A percentile compares a stretch with the other conserved stretches of the same genome.
Evolutionary conservation across 1,140 invertebrate species (phyloP).

Genomic region (Holotrichia oblita): DNA sequence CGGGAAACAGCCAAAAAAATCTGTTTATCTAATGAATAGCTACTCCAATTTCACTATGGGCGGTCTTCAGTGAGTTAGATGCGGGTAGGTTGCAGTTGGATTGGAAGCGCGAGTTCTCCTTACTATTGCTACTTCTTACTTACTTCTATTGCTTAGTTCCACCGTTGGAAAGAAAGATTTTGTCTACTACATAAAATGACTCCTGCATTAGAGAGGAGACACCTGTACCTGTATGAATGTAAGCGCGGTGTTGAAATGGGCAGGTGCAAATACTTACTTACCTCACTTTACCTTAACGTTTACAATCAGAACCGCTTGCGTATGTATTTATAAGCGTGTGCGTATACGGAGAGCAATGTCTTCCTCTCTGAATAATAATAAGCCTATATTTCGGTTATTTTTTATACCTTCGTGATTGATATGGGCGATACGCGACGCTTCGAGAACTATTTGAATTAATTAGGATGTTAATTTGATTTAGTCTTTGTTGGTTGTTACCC

Average conservation of each 20-base stretch:
- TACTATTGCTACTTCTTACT: no score
- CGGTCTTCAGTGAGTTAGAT: constrained; percentile 5
- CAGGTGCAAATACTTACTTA: constrained; percentile 44
- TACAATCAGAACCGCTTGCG: constrained; percentile 26
- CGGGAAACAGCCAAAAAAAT: constrained; percentile 25
- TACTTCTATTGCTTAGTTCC: not conserved
- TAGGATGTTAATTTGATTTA: not conserved
- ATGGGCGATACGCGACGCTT: not conserved
- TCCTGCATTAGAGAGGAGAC: constrained; percentile 36
- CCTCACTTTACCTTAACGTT: constrained; percentile 25
- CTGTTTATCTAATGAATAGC: constrained; percentile 23
- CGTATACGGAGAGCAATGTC: constrained; percentile 3
- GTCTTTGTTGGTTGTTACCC: no score
- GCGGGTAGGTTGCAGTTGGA: not conserved
- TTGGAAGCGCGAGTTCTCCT: constrained; percentile 9
- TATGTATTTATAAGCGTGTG: no score
- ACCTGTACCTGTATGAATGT: constrained; percentile 44
- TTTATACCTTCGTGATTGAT: not conserved
- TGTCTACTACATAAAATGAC: constrained; percentile 18
- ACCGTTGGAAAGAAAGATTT: not conserved
- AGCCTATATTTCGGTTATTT: not conserved
- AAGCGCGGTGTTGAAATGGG: constrained; percentile 32
- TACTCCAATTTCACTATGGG: constrained; percentile 34
- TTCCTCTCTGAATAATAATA: constrained; percentile 28
- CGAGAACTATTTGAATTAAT: not conserved